Conservation (phyloP, 1,140 invertebrate genomes). For the Oryctes rhinoceros region DNA sequence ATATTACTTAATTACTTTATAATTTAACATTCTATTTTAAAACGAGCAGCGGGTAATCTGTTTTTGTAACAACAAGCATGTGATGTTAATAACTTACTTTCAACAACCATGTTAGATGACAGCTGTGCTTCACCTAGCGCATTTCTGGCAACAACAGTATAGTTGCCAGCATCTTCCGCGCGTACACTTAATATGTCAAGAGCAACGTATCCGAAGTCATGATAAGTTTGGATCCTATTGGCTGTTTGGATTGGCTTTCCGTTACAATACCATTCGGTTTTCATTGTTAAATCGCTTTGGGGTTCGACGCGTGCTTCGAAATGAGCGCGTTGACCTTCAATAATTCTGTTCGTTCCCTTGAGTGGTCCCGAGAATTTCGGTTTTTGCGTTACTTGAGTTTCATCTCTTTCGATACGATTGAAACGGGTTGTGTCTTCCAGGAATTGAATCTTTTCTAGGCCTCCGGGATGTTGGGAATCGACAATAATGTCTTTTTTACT, state of each 20-base stretch:
- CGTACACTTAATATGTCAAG: slow-evolving; percentile 91
- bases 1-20: no score
- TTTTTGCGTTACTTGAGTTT: slow-evolving; percentile 76
- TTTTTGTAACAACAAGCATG: no score
- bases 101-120: slow-evolving; percentile 83
- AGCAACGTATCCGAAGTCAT: slow-evolving; percentile 95
- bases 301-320: slow-evolving; percentile 96
- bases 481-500: slow-evolving; percentile 86
- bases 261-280: slow-evolving; percentile 92
- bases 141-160: slow-evolving; percentile 90
- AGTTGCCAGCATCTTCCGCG: slow-evolving; percentile 85
- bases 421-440: slow-evolving; percentile 84
- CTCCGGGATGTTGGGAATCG: slow-evolving; percentile 86
- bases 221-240: slow-evolving; percentile 89
- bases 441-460: slow-evolving; percentile 87
- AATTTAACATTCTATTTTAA: no score
- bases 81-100: slow-evolving; percentile 72
- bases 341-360: slow-evolving; percentile 90
- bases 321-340: slow-evolving; percentile 95
- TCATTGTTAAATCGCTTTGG: slow-evolving; percentile 87
- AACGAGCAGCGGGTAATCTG: no score
- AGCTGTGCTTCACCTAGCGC: slow-evolving; percentile 84
- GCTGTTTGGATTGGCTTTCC: slow-evolving; percentile 83
- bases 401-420: slow-evolving; percentile 73
- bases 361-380: slow-evolving; percentile 86